These are phyloP conservation scores for Liopterus haemorrhoidalis DNA, from an alignment of 2,888 invertebrate species.

Conservation along the genomic window DNA sequence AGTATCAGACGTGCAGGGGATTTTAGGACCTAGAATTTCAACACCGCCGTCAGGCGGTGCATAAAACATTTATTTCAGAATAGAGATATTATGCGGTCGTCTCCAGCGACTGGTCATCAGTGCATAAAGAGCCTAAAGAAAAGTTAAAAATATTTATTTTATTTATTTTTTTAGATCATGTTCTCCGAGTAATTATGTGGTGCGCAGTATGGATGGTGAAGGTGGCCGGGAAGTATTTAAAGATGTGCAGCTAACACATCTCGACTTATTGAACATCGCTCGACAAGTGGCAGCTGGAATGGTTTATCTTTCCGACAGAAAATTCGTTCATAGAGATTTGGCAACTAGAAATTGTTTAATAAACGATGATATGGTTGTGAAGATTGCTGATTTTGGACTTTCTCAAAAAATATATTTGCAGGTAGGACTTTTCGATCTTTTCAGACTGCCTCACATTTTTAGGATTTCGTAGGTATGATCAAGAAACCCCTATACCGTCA, in stretches of 20 bases:
- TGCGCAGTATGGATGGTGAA: conserved; percentile 59
- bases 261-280: conserved; percentile 79
- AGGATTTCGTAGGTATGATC: no score
- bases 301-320: conserved; percentile 88
- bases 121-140: background rate
- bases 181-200: conserved; percentile 75
- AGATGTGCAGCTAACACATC: conserved; percentile 64
- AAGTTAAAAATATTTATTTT: no score
- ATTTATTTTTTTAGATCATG: conserved; percentile 63
- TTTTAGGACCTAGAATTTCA: no score
- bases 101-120: background rate
- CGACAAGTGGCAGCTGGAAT: conserved; percentile 89
- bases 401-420: conserved; percentile 93
- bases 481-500: no score
- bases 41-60: background rate
- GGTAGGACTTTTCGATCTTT: no score
- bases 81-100: background rate
- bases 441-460: no score
- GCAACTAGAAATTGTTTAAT: conserved; percentile 95
- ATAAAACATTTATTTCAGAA: background rate
- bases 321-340: conserved; percentile 92
- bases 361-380: conserved; percentile 88
- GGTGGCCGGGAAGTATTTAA: conserved; percentile 56
- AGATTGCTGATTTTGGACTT: conserved; percentile 95
- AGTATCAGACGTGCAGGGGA: no score